Base-by-base conservation (phyloP, 1,140 invertebrate species). In the Drepana arcuata region DNA sequence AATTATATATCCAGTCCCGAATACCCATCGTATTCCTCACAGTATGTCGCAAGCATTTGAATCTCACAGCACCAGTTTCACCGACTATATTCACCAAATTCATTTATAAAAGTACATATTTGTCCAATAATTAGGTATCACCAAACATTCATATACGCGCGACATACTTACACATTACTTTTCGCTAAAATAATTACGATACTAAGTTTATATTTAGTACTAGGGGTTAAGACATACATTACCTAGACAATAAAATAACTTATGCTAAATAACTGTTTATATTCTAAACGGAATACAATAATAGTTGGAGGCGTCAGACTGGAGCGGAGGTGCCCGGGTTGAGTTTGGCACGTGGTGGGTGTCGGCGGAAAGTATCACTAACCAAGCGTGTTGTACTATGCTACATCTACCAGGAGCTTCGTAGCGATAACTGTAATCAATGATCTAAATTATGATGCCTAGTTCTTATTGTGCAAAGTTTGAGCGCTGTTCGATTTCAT, bases 171-270 rank as follows among this genome's bases (percentile, higher is more conserved):
- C n/a, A n/a, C n/a, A n/a, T n/a, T n/a, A n/a, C 48, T 51, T 50
- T 46, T 59, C 48, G 39, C 61, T 72, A 74, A 67, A 68, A 63
- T 58, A 41, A 66, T 67, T 71, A 74, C 55, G 66, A 48, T 47
- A 52, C 69, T 73, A 73, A 61, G 34, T 59, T 56, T 52, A 52
- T 63, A 73, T 54, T 62, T 62, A 73, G 40, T 53, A 41, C 64
- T 75, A 75, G 37, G n/a, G 66, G 58, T 69, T 77, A 72, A 69
- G 72, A 74, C 63, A 70, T 77, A 74, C 67, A 71, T 72, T 73
- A 80, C 56, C 72, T 80, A 80, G 60, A 71, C 61, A 72, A 67
- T 74, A 74, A 67, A 72, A 74, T 80, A 75, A 78, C 77, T 81
- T 81, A 81, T 54, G 50, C 48, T 68, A 74, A 75, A 49, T 48